Base-by-base conservation (phyloP, 2,888 invertebrate species). In the Microctonus aethiopoides region DNA sequence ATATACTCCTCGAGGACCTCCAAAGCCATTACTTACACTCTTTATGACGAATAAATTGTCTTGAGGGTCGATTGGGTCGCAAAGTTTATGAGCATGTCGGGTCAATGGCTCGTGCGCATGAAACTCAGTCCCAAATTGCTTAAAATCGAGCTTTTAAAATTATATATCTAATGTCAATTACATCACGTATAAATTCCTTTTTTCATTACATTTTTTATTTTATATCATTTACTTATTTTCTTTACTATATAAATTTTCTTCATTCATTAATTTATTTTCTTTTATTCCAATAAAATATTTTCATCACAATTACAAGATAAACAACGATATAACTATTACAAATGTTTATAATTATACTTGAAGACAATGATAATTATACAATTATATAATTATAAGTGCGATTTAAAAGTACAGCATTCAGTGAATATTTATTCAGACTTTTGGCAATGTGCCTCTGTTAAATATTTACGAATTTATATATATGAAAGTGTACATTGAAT, bases 31-130 rank as follows among this genome's bases (percentile, higher is more conserved):
- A 77, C 72, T 78, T 77, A 76, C 72, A 63, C 72, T 76, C 73
- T 80, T 79, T 76, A 76, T 74, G 74, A 74, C 75, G 71, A 77
- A 79, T 80, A 80, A 80, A 77, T 79, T 76, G 68, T 75, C 72
- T 36, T 68, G 13, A 66, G 59, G 71, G 52, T 65, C 29, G 63
- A 68, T 63, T 61, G 67, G 34, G 67, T 52, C 52, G 60, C 54
- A 61, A 59, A 60, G 61, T 68, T 60, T 68, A 60, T 54, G 65
- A 26, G 65, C 32, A 67, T 72, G 72, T 70, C 62, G 64, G 69
- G 68, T 57, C 67, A 72, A 65, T 64, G 63, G 69, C 41, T 63
- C 29, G 61, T 22, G 54, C 22, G 36, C 67, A 61, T 62, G 60
- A 61, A 39, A 65, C 24, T 13, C 65, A 65, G 36, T 46, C 16